These are phyloP conservation scores for Limnodromus scolopaceus DNA, from an alignment of 2,797 vertebrate genomes.

Conservation along the genomic window DNA sequence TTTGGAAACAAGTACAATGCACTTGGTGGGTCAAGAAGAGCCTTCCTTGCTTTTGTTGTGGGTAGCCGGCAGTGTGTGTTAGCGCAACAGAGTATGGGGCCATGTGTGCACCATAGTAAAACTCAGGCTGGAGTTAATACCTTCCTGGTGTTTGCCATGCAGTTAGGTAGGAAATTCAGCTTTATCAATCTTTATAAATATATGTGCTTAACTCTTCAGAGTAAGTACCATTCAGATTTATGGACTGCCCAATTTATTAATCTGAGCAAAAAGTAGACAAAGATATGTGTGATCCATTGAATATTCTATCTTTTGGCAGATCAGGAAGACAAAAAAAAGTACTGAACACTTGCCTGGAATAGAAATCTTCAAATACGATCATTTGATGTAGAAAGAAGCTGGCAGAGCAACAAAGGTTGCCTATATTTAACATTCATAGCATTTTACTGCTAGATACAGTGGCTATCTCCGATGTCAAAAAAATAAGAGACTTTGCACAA, in stretches of 20 bases:
- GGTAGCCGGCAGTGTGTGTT: background rate
- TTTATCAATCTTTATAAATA: background rate
- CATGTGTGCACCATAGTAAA: background rate
- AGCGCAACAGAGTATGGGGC: background rate
- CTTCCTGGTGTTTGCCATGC: background rate
- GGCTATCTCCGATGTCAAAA: conserved; percentile 32
- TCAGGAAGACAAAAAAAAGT: background rate
- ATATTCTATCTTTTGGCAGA: background rate
- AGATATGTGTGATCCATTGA: background rate
- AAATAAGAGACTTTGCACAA: conserved; percentile 41
- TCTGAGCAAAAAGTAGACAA: background rate
- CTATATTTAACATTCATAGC: conserved; percentile 30
- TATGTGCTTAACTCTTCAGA: background rate
- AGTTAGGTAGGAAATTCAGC: background rate
- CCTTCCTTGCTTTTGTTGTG: background rate
- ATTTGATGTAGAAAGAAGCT: conserved; percentile 38
- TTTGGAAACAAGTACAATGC: background rate
- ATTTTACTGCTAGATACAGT: conserved; percentile 31
- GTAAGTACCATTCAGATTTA: background rate
- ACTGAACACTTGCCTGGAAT: background rate
- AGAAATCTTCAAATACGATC: conserved; percentile 5
- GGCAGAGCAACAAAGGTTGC: conserved; percentile 34
- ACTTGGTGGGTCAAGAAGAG: background rate
- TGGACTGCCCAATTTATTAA: background rate
- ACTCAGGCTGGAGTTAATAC: background rate